Conservation (phyloP, 1,140 invertebrate species). For the Achroia grisella region DNA sequence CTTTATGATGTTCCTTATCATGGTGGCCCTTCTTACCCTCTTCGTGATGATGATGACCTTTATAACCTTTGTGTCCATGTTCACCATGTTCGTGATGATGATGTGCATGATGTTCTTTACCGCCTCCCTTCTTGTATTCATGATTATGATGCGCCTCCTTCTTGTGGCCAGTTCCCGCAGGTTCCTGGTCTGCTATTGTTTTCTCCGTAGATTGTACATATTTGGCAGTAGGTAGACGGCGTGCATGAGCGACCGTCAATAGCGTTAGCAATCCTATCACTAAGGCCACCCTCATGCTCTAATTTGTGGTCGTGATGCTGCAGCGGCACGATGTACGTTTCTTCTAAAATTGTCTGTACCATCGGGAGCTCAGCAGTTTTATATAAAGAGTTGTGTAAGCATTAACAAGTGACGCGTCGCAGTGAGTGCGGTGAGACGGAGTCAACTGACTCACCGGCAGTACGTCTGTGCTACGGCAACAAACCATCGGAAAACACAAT, state of each 20-base stretch:
- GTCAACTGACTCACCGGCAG: constrained; percentile 6
- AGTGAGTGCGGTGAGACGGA: constrained; percentile 31
- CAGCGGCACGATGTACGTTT: constrained; percentile 29
- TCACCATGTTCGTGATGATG: constrained; percentile 73
- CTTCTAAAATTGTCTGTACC: constrained; percentile 50
- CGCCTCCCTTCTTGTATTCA: constrained; percentile 75
- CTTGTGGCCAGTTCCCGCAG: constrained; percentile 76
- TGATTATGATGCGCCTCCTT: constrained; percentile 74
- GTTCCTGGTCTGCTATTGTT: constrained; percentile 64
- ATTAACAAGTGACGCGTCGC: constrained; percentile 43
- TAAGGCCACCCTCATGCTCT: constrained; percentile 45
- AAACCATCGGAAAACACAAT: no score
- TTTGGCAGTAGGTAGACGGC: constrained; percentile 36
- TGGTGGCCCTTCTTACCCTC: constrained; percentile 82
- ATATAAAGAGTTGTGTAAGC: constrained; percentile 67
- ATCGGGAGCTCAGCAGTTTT: constrained; percentile 62
- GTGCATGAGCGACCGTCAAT: constrained; percentile 26
- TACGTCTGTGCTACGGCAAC: constrained; percentile 34
- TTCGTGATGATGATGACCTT: constrained; percentile 79
- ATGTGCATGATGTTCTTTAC: constrained; percentile 69
- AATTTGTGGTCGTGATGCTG: constrained; percentile 11
- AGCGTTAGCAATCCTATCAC: constrained; percentile 39
- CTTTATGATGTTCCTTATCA: constrained; percentile 80
- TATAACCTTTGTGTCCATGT: constrained; percentile 80
- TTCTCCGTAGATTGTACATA: constrained; percentile 24